Conservation (phyloP, 2,113 vertebrate species). For the Reinhardtius hippoglossoides region DNA sequence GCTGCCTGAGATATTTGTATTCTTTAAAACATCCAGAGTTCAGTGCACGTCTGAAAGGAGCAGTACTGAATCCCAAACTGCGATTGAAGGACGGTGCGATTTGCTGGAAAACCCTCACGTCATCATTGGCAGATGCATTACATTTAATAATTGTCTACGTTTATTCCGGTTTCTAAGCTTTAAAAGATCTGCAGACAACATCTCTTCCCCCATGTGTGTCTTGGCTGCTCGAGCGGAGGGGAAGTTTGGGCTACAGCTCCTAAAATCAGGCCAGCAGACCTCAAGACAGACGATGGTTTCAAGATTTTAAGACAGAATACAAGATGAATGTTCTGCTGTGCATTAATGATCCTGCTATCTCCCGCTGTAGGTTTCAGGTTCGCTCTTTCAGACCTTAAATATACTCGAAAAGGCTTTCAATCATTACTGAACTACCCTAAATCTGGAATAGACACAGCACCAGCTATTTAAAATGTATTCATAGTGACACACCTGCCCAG, state of each 20-base stretch:
- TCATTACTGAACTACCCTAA: conserved; percentile 12
- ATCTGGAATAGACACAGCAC: conserved; percentile 7
- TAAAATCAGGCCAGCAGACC: conserved; percentile 9
- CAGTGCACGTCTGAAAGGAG: too few relatives aligned
- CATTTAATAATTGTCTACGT: background rate
- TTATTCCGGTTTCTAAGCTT: background rate
- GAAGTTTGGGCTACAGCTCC: conserved; percentile 6
- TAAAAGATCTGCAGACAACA: background rate
- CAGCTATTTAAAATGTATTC: background rate
- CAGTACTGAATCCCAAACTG: too few relatives aligned
- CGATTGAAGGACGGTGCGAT: conserved; percentile 54
- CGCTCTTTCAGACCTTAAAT: conserved; percentile 8
- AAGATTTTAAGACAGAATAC: conserved; percentile 39
- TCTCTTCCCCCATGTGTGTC: background rate
- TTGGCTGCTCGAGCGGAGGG: background rate
- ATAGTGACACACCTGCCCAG: too few relatives aligned
- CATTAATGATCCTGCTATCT: conserved; percentile 17
- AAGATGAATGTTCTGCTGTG: conserved; percentile 22
- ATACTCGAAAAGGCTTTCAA: conserved; percentile 6
- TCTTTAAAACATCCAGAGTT: too few relatives aligned
- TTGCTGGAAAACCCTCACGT: conserved; percentile 30
- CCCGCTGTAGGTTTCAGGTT: background rate
- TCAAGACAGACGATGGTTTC: conserved; percentile 13
- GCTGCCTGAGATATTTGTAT: too few relatives aligned
- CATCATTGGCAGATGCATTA: background rate